Base-by-base conservation (phyloP, 2,888 invertebrate genomes). In the Zele albiditarsus region DNA sequence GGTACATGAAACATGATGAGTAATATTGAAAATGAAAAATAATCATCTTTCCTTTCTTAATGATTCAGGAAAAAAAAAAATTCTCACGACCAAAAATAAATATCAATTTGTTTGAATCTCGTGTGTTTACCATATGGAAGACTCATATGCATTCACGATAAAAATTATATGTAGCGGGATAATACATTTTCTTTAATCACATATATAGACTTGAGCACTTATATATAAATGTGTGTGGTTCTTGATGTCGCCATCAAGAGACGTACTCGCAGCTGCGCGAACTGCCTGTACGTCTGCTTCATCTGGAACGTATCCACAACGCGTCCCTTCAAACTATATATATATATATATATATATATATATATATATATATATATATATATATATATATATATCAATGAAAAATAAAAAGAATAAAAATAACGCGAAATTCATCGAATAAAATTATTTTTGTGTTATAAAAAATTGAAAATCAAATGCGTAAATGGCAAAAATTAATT, bases 251-350 rank as follows among this genome's bases (percentile, higher is more conserved):
- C 63, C 57, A 75, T 62, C 63, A 75, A 76, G 75, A 71, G 74
- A 71, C 49, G 23, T 42, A 46, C 46, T n/a, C 20, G 49, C 75
- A 75, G 75, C 75, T 75, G 75, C 75, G 46, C 42, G 60, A 60
- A 31, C 38, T 71, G 42, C 46, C 38, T 20, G 63, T 63, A 60
- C 31, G 62, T 62, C 27, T 62, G 31, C 4, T 1, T 63, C 62
- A 20, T 33, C 53, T 73, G 75, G 72, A 75, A 77, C 69, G 76
- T 74, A 76, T 73, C 71, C 53, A 76, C 76, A 79, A 79, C 75
- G 75, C 74, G 74, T 79, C 76, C 76, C 76, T 66, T 69, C n/a
- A 33, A n/a, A n/a, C n/a, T 58, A 38, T 25, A 71, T 46, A 66
- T 65, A 63, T 70, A 25, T 3, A 28, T 53, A n/a, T 38, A 46